Percentiles rank a stretch among this genome's conserved stretches.
These are phyloP conservation scores for Sardina pilchardus DNA, from an alignment of 2,113 vertebrate genomes.

Conservation along the genomic window DNA sequence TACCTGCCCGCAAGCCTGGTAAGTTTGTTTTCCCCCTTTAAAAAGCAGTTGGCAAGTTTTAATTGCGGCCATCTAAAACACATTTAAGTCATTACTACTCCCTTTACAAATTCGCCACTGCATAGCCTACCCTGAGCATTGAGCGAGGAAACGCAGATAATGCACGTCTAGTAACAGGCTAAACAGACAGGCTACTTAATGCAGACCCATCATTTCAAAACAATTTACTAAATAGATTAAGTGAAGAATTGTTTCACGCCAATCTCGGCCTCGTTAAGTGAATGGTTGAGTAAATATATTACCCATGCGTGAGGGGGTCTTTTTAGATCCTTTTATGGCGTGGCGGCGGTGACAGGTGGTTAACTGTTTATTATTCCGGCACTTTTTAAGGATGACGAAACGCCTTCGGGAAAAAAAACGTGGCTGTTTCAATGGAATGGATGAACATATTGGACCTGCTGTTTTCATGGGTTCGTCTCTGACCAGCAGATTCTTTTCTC, in stretches of 20 bases:
- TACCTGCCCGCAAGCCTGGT: constrained; percentile 91
- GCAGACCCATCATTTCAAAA: constrained; percentile 79
- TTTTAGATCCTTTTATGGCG: constrained; percentile 83
- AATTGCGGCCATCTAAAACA: constrained; percentile 96
- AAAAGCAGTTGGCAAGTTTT: constrained; percentile 92
- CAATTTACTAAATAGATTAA: constrained; percentile 97
- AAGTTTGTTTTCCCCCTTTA: constrained; percentile 89
- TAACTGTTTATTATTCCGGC: constrained; percentile 90
- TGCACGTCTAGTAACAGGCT: background rate
- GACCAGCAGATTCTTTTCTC: constrained; percentile 43
- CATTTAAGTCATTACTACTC: constrained; percentile 88
- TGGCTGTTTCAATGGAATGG: constrained; percentile 21
- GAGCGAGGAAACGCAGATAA: background rate
- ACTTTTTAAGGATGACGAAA: constrained; percentile 67
- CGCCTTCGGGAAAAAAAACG: constrained; percentile 5
- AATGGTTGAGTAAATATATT: constrained; percentile 99
- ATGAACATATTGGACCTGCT: constrained; percentile 68
- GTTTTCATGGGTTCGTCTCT: constrained; percentile 42
- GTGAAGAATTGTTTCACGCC: constrained; percentile 89
- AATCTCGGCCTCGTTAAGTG: constrained; percentile 93
- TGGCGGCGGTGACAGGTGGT: constrained; percentile 92
- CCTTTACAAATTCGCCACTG: constrained; percentile 41
- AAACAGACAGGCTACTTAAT: constrained; percentile 62
- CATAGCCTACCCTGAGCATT: constrained; percentile 65
- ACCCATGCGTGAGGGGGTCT: constrained; percentile 93